Percentiles rank a stretch among this genome's conserved stretches.
Evolutionary conservation across 2,113 vertebrate genomes (phyloP).

Genomic region (Antechinus flavipes): DNA sequence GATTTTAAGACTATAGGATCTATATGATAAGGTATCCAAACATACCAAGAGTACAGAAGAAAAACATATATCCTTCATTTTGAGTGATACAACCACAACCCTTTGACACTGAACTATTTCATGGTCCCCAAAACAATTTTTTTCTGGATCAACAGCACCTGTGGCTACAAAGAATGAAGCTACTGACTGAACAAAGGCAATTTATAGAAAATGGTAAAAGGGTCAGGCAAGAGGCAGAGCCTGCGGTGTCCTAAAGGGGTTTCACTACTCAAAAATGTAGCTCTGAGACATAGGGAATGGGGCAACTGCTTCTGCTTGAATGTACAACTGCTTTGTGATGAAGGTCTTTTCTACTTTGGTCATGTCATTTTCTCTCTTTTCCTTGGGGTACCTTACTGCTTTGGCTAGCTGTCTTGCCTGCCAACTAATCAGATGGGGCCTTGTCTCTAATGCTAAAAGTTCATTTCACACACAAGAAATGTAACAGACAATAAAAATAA

Average conservation of each 20-base stretch:
- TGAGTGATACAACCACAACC: background rate
- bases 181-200: background rate
- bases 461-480: background rate
- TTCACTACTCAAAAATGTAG: background rate
- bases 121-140: background rate
- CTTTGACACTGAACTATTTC: background rate
- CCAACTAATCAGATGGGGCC: background rate
- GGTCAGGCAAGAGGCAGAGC: background rate
- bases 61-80: background rate
- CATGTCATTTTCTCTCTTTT: background rate
- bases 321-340: background rate
- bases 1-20: background rate
- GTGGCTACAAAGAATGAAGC: background rate
- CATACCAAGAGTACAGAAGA: background rate
- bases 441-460: background rate
- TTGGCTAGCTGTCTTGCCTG: background rate
- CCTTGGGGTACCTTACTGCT: background rate
- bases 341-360: background rate
- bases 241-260: background rate
- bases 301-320: background rate
- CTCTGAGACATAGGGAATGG: background rate
- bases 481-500: background rate
- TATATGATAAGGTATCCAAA: background rate
- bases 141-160: background rate
- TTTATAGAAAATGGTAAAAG: background rate